Evolutionary conservation across 30 jellyfish, hydroid and myxozoan genomes (phyloP), one percentile per base, ranked within the genome.

Genomic region (Cassiopea andromeda): DNA sequence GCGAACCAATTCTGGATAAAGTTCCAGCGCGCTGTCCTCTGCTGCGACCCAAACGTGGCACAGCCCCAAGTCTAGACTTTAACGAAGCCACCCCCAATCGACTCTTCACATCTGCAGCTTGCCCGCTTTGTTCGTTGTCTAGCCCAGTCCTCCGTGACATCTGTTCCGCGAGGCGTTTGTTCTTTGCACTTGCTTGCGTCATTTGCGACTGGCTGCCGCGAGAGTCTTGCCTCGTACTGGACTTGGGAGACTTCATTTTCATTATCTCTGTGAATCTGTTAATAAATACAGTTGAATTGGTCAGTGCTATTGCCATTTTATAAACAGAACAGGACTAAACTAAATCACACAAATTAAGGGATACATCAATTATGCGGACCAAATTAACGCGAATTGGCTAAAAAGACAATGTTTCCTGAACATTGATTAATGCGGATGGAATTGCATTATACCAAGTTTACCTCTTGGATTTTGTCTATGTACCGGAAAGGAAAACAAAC

Each of bases 101-200:
- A 72, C 69, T 87, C 66, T 87, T 87, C 2, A 87, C 79, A 78
- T 82, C 70, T n/a, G 71, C 82, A 7, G 81, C 14, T 48, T 71
- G 82, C 18, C 19, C 64, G 9, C 75, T 16, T 47, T 54, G 81
- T 16, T 64, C 54, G 0, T 57, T 60, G 0, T 79, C 86, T 57
- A 75, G 27, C 7, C 95, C 98, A 9, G 93, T 17, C 69, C 98
- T 78, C 44, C 95, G 93, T 16, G 97, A 80, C 98, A 93, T 93
- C 80, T 93, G 98, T 67, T 93, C 98, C 1, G 98, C 98, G 47
- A 93, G 93, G 48, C 98, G 91, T 38, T 95, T 85, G 84, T 93
- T 93, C 85, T 89, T 93, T 1, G 95, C 96, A 76, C 98, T 93
- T 43, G 98, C 98, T 46, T 90, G 97, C 45, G 89, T 69, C 54